phyloP scores from a whole-genome alignment of 2,113 vertebrate species.

The Smithornis capensis region DNA sequence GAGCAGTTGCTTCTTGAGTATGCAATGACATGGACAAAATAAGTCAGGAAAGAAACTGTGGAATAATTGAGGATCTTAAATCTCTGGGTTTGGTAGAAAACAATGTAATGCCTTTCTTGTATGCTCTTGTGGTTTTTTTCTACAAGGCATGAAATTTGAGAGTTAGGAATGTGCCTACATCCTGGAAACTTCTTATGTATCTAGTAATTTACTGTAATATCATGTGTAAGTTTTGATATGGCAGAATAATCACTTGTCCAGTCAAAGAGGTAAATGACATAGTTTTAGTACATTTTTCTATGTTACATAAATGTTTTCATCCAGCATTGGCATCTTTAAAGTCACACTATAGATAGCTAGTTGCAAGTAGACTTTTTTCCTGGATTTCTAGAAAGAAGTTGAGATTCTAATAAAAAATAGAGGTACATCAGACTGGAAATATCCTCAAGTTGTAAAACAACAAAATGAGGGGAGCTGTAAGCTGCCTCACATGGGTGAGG shows the following conservation, averaged over 20 bases:
- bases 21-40: background rate
- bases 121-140: background rate
- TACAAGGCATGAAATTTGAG: background rate
- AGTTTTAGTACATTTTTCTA: no score
- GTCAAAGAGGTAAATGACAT: background rate
- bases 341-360: background rate
- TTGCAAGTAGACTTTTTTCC: background rate
- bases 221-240: background rate
- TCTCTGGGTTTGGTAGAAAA: conserved; percentile 3
- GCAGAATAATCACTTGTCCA: background rate
- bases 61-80: background rate
- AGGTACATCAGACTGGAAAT: background rate
- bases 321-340: background rate
- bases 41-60: background rate
- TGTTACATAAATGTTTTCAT: no score
- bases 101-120: background rate
- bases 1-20: background rate
- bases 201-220: background rate
- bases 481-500: fast-evolving
- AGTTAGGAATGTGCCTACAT: background rate
- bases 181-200: background rate
- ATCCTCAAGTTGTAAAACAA: background rate
- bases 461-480: background rate
- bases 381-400: background rate
- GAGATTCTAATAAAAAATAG: background rate